Base-by-base conservation (phyloP, 2,888 invertebrate species). In the Hoplodrina blanda region DNA sequence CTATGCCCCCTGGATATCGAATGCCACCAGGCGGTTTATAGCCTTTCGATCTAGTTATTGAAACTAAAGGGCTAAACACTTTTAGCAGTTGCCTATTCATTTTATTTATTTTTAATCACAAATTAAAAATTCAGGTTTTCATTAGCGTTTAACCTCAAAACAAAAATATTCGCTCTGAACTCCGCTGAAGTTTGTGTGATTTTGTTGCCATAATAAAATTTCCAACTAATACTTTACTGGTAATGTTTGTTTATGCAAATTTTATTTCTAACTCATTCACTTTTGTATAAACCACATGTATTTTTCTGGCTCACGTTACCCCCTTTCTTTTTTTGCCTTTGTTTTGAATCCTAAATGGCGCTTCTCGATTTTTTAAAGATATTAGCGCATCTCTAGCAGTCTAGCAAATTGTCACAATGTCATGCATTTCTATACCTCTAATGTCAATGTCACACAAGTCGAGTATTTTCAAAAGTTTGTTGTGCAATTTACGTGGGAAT, bases 1-100 rank as follows among this genome's bases (percentile, higher is more conserved):
- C 80, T 77, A 96, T 96, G 46, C 97, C 96, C 52, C 96, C 97
- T 66, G 96, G 96, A 87, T 97, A 97, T 78, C 94, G 92, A 73
- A 97, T 94, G 66, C 96, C 97, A 53, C 96, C 96, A n/a, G 91
- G 91, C 73, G 90, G 88, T 87, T 88, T 92, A 78, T 90, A 93
- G 11, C 94, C 93, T 84, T 92, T 95, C 41, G 84, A 82, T 59
- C 95, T 89, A 73, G 76, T 65, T 57, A 88, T 77, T 54, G 85
- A 77, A 44, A 87, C 44, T 65, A 94, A 80, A 46, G 93, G 90
- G 57, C 68, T 88, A 53, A 87, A 82, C 10, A 84, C 73, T 85
- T 92, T 91, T 15, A 95, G 25, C 0, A 84, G 64, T 25, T 64
- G 60, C 2, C 54, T n/a, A 62, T 79, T 79, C 81, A 86, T 85